Percentiles rank a stretch among this genome's conserved stretches.
These are phyloP conservation scores for Trissonchulus sp. DNA, from an alignment of 2,888 invertebrate genomes.

Conservation along the genomic window DNA sequence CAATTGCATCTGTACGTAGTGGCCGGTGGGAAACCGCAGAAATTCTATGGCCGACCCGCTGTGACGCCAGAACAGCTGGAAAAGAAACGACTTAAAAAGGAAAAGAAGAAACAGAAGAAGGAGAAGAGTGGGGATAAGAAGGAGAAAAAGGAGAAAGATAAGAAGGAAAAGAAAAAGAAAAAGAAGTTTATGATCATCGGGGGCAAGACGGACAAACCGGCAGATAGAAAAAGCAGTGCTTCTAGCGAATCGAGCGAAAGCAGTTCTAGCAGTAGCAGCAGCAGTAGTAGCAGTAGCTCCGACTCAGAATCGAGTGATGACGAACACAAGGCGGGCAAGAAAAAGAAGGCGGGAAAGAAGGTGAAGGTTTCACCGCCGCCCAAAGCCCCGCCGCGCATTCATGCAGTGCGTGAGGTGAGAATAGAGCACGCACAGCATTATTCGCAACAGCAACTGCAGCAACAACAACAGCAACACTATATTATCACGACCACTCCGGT, in stretches of 20 bases:
- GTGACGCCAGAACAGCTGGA: too few relatives aligned
- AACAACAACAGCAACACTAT: too few relatives aligned
- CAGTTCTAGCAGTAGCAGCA: conserved; percentile 2
- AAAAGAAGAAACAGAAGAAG: conserved; percentile 38
- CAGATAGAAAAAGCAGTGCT: neutral
- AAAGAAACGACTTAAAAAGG: conserved; percentile 35
- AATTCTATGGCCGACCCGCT: too few relatives aligned
- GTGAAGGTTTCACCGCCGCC: neutral
- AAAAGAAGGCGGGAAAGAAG: neutral
- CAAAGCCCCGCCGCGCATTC: neutral
- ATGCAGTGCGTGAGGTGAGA: conserved; percentile 1
- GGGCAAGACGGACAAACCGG: too few relatives aligned
- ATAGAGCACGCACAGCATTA: conserved; percentile 1
- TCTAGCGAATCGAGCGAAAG: neutral
- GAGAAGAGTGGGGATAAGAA: conserved; percentile 18
- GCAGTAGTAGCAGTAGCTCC: conserved; percentile 12
- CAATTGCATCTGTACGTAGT: too few relatives aligned
- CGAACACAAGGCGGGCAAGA: neutral
- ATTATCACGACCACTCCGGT: too few relatives aligned
- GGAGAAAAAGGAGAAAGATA: conserved; percentile 22
- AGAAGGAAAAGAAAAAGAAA: conserved; percentile 19
- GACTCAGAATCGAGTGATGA: neutral
- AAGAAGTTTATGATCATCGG: too few relatives aligned
- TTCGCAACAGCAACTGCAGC: neutral
- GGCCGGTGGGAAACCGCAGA: too few relatives aligned